A percentile compares a stretch with the other conserved stretches of the same genome.
Conservation (phyloP, 2,113 vertebrate species). For the Albula glossodonta region DNA sequence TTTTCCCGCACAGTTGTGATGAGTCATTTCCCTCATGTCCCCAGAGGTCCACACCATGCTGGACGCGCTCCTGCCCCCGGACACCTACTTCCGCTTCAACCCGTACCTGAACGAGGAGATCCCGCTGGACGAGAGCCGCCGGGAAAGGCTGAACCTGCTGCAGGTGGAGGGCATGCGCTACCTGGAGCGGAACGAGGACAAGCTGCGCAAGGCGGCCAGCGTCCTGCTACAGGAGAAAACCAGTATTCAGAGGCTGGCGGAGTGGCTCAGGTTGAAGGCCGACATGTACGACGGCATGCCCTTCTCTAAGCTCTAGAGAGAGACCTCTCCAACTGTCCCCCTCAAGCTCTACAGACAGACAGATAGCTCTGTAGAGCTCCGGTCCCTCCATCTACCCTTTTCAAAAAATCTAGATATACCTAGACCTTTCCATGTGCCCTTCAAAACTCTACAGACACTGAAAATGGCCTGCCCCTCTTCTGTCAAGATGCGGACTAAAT, state of each 20-base stretch:
- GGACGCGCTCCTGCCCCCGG: conserved; percentile 82
- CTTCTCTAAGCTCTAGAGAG: conserved; percentile 77
- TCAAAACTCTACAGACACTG: too few species aligned
- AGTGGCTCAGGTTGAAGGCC: conserved; percentile 81
- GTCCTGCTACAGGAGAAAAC: conserved; percentile 83
- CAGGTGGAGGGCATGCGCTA: conserved; percentile 82
- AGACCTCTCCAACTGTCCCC: background rate
- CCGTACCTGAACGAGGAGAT: conserved; percentile 89
- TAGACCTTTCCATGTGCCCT: too few species aligned
- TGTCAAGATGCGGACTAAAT: too few species aligned
- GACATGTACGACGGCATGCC: conserved; percentile 83
- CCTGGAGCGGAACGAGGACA: conserved; percentile 88
- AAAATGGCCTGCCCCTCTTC: too few species aligned
- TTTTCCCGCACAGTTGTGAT: too few species aligned
- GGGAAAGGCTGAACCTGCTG: conserved; percentile 86
- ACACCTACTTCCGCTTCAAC: conserved; percentile 95
- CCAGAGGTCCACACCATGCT: conserved; percentile 94
- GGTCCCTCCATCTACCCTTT: too few species aligned
- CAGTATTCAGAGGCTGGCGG: conserved; percentile 75
- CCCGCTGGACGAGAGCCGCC: conserved; percentile 86
- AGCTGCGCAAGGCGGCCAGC: conserved; percentile 81
- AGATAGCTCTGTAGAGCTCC: too few species aligned
- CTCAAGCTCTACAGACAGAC: background rate
- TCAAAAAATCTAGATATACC: too few species aligned
- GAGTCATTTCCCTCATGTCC: conserved; percentile 13